Evolutionary conservation across 2,888 invertebrate genomes (phyloP).

Genomic region (Napeogenes inachia): DNA sequence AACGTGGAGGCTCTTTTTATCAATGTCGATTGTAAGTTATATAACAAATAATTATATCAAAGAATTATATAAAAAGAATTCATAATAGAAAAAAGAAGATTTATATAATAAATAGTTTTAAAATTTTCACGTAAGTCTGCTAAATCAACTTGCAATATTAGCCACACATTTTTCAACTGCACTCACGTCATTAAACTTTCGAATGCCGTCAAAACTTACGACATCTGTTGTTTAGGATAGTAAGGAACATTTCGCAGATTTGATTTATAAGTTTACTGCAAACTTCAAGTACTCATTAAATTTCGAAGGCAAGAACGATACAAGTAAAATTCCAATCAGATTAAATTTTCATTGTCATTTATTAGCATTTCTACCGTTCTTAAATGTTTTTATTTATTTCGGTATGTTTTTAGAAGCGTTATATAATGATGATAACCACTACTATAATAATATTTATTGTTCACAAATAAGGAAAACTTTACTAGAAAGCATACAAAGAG

Average conservation of each 20-base stretch:
- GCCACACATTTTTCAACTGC: conserved; percentile 1
- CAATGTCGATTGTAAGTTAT: conserved; percentile 4
- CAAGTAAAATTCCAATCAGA: conserved; percentile 19
- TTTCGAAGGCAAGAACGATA: conserved; percentile 18
- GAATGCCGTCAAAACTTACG: conserved; percentile 39
- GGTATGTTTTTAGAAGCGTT: too few species aligned
- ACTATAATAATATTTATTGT: too few species aligned
- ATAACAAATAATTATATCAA: neutral
- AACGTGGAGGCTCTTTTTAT: conserved; percentile 39
- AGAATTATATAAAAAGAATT: neutral
- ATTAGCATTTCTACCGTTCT: too few species aligned
- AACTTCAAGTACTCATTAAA: conserved; percentile 33
- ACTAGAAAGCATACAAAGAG: neutral
- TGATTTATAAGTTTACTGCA: conserved; percentile 51
- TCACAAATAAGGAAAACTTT: too few species aligned
- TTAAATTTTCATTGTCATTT: neutral
- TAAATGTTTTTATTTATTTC: too few species aligned
- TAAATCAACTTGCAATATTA: neutral
- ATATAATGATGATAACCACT: too few species aligned
- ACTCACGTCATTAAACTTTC: neutral
- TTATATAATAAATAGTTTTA: too few species aligned
- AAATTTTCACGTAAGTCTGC: neutral
- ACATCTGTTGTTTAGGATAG: conserved; percentile 44
- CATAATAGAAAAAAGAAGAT: too few species aligned
- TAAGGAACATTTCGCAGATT: conserved; percentile 47